phyloP scores from a whole-genome alignment of 2,113 vertebrate genomes.

The Microcebus ravelobensis region DNA sequence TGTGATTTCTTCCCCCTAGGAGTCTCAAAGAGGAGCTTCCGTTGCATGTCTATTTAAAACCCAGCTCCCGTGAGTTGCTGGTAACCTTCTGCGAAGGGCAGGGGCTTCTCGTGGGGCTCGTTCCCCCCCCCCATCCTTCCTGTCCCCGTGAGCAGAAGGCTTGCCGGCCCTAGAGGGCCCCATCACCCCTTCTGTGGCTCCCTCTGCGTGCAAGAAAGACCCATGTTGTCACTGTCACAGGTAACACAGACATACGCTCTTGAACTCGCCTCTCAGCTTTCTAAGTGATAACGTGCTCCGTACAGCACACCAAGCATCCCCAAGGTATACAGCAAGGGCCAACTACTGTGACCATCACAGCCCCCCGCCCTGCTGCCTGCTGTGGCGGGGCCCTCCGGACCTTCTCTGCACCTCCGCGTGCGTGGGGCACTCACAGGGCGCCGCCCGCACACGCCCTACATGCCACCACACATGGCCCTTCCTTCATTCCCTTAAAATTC shows the following conservation, averaged over 20 bases:
- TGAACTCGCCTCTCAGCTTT: not conserved
- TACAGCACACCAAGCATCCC: not conserved
- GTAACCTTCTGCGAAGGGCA: not conserved
- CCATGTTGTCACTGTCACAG: not conserved
- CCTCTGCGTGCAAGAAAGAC: not conserved
- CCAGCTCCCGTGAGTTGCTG: not conserved
- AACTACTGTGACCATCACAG: rapidly evolving
- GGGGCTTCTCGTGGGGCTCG: not conserved
- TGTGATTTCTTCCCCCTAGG: not conserved
- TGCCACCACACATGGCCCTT: not conserved
- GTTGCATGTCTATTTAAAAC: not conserved
- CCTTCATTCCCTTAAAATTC: not conserved
- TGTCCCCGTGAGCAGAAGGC: not conserved
- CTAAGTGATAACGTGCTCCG: not conserved
- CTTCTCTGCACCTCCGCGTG: not conserved
- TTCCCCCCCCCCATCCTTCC: not conserved
- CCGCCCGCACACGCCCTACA: not conserved
- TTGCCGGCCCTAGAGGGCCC: not conserved
- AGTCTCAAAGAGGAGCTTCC: not conserved
- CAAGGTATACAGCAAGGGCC: not conserved
- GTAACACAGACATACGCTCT: not conserved
- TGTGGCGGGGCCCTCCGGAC: rapidly evolving
- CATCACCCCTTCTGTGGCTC: no score
- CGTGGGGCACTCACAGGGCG: no score
- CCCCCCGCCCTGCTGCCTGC: not conserved